phyloP scores from a whole-genome alignment of 2,888 invertebrate species.

The Erebia aethiops region DNA sequence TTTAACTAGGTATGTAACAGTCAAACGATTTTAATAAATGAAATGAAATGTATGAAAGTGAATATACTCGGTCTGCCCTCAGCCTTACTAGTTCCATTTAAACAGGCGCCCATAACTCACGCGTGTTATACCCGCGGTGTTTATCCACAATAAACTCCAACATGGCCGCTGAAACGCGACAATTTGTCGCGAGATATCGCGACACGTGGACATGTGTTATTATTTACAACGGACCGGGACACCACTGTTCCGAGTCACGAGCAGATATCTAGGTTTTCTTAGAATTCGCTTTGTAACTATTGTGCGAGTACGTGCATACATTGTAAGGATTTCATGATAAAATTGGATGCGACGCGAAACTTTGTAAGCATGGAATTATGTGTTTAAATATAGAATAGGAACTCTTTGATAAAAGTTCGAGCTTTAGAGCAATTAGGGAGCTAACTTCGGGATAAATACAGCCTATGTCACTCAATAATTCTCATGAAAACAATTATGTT shows the following conservation, averaged over 20 bases:
- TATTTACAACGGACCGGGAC: slow-evolving; percentile 43
- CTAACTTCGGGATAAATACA: too few relatives aligned
- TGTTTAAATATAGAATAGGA: too few relatives aligned
- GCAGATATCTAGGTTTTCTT: slow-evolving; percentile 33
- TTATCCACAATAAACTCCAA: slow-evolving; percentile 38
- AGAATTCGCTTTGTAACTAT: slow-evolving; percentile 22
- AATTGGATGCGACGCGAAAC: too few relatives aligned
- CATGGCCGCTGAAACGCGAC: slow-evolving; percentile 56
- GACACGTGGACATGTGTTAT: slow-evolving; percentile 47
- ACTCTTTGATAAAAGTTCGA: too few relatives aligned
- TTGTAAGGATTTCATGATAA: background rate
- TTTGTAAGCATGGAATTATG: too few relatives aligned
- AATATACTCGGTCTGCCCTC: slow-evolving; percentile 11
- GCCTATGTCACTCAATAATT: too few relatives aligned
- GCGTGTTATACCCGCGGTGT: slow-evolving; percentile 46
- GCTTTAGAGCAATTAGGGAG: too few relatives aligned
- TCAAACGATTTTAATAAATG: background rate
- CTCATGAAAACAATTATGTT: too few relatives aligned
- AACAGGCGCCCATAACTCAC: slow-evolving; percentile 45
- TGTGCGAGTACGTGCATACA: background rate
- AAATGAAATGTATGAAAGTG: background rate
- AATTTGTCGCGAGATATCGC: slow-evolving; percentile 61
- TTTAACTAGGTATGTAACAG: too few relatives aligned
- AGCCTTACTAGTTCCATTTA: slow-evolving; percentile 30
- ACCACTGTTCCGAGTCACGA: slow-evolving; percentile 41